A percentile compares a stretch with the other conserved stretches of the same genome.
phyloP scores from a whole-genome alignment of 2,113 vertebrate species.

The Paracanthobrama guichenoti region DNA sequence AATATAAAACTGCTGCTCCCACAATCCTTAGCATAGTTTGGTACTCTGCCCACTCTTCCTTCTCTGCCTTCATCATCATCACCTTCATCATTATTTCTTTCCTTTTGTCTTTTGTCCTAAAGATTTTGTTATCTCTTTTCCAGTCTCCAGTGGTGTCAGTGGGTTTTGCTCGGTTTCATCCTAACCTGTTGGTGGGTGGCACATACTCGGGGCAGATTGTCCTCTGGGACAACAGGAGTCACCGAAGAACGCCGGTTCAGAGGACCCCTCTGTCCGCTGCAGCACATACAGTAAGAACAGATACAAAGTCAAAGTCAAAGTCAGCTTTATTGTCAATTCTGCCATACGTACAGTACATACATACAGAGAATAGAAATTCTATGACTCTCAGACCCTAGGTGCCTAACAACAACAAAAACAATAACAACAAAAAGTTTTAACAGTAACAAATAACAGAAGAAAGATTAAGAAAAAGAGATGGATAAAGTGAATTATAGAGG shows the following conservation, averaged over 20 bases:
- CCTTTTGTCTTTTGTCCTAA: slow-evolving; percentile 39
- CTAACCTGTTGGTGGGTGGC: slow-evolving; percentile 93
- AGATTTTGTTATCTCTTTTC: slow-evolving; percentile 43
- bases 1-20: slow-evolving; percentile 74
- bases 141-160: slow-evolving; percentile 97
- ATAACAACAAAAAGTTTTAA: no score
- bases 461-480: no score
- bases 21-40: slow-evolving; percentile 75
- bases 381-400: no score
- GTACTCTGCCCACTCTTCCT: slow-evolving; percentile 16
- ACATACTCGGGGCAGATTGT: slow-evolving; percentile 97
- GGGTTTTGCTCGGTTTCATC: slow-evolving; percentile 96
- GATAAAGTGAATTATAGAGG: no score
- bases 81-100: slow-evolving; percentile 4
- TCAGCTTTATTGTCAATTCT: no score
- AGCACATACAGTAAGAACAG: slow-evolving; percentile 88
- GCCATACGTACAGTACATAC: no score
- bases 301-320: no score
- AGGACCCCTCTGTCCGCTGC: slow-evolving; percentile 94
- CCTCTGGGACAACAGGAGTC: slow-evolving; percentile 97
- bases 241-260: slow-evolving; percentile 93
- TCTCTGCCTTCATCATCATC: background rate
- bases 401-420: no score
- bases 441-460: no score
- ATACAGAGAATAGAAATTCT: no score